These are phyloP conservation scores for Argentina silus DNA, from an alignment of 2,797 vertebrate species.

Conservation along the genomic window DNA sequence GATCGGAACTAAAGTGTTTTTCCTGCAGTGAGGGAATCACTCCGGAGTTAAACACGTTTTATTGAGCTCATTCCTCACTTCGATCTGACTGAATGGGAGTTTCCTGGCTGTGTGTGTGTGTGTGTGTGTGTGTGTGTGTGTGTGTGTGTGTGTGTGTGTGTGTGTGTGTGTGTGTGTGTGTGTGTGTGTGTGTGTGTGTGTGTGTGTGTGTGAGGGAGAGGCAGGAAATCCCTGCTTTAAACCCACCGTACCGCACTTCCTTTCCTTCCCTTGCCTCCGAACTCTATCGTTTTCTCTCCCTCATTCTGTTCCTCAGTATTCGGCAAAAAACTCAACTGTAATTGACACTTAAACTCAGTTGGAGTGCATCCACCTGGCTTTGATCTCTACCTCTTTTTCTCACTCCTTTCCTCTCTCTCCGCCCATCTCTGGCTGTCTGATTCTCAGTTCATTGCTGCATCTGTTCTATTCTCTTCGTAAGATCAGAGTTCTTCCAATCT, in stretches of 20 bases:
- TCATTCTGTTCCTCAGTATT: conserved; percentile 44
- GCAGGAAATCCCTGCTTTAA: conserved; percentile 68
- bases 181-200: not conserved
- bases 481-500: conserved; percentile 23
- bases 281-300: conserved; percentile 35
- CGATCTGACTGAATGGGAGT: too few species aligned
- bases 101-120: too few species aligned
- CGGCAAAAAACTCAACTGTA: conserved; percentile 12
- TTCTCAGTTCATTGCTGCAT: not conserved
- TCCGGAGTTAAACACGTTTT: too few species aligned
- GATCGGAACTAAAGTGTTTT: too few species aligned
- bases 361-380: conserved; percentile 31
- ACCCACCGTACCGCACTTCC: conserved; percentile 49
- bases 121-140: too few species aligned
- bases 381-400: too few species aligned
- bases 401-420: too few species aligned
- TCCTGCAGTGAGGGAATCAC: too few species aligned
- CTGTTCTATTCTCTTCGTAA: conserved; percentile 22
- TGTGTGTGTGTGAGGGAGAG: conserved; percentile 11
- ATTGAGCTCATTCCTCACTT: too few species aligned
- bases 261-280: conserved; percentile 30
- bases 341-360: conserved; percentile 54
- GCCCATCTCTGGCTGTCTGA: too few species aligned
- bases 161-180: too few species aligned
- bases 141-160: too few species aligned